These are phyloP conservation scores for Cyclina sinensis DNA, from an alignment of 1,140 invertebrate species.

Conservation along the genomic window DNA sequence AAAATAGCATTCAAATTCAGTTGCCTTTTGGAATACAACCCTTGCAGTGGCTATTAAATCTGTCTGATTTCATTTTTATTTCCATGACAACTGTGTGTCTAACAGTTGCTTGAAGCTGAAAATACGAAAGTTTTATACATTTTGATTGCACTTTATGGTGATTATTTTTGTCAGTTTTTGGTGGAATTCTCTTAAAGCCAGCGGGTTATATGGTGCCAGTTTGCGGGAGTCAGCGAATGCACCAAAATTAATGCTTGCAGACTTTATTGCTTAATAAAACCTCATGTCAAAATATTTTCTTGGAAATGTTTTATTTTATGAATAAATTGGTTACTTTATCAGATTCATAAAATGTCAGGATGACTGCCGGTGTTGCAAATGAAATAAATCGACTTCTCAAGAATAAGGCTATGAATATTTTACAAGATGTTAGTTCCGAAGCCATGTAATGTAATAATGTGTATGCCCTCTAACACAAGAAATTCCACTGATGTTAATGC, in stretches of 20 bases:
- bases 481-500: neutral
- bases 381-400: neutral
- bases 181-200: neutral
- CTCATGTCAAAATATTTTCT: conserved; percentile 6
- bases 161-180: conserved; percentile 3
- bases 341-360: conserved; percentile 2
- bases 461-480: neutral
- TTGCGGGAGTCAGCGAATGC: neutral
- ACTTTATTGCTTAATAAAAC: neutral
- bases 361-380: neutral
- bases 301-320: conserved; percentile 19
- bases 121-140: conserved; percentile 13
- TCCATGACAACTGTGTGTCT: conserved; percentile 36
- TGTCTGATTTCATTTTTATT: conserved; percentile 25
- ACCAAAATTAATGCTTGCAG: conserved; percentile 27
- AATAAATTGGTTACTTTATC: conserved; percentile 26
- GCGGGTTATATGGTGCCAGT: neutral
- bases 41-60: neutral
- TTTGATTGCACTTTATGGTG: conserved; percentile 25
- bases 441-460: conserved; percentile 7
- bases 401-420: neutral
- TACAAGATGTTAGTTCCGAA: neutral
- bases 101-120: neutral
- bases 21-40: neutral
- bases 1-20: neutral